A percentile compares a stretch with the other conserved stretches of the same genome.
Conservation (phyloP, 1,140 invertebrate species). For the Chrysomallon squamiferum region DNA sequence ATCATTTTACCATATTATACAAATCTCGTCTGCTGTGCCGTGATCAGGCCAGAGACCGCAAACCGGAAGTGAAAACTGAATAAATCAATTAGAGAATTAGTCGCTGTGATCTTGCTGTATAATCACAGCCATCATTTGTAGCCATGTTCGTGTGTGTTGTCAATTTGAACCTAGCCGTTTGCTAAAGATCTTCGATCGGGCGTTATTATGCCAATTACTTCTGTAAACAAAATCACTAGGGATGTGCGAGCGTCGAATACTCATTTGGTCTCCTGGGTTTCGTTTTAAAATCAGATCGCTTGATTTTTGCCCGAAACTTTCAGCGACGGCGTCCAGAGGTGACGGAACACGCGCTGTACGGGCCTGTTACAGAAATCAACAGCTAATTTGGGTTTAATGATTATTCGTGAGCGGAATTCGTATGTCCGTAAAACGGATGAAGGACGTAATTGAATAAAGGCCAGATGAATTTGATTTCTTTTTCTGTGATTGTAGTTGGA, state of each 20-base stretch:
- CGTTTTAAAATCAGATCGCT: not conserved
- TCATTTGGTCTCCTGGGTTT: not conserved
- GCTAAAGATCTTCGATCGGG: not conserved
- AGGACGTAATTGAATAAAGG: not conserved
- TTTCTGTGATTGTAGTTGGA: not conserved
- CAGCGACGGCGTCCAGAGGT: not conserved
- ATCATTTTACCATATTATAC: no score
- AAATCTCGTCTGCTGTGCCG: no score
- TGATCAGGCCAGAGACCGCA: not conserved
- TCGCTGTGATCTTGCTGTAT: not conserved
- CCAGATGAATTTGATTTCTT: conserved; percentile 4
- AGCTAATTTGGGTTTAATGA: conserved; percentile 7
- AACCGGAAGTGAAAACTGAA: not conserved
- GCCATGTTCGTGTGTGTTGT: not conserved
- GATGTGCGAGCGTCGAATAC: not conserved
- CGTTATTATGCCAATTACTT: conserved; percentile 5
- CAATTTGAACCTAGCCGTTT: not conserved
- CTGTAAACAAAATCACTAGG: conserved; percentile 2
- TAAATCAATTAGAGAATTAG: conserved; percentile 8
- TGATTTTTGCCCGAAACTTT: conserved; percentile 6
- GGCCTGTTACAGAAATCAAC: conserved; percentile 6
- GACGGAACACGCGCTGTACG: not conserved
- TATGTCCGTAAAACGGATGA: conserved; percentile 3
- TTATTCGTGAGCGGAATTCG: not conserved
- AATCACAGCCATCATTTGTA: not conserved